phyloP scores from a whole-genome alignment of 2,113 vertebrate species.

The Rhegmatorhina hoffmannsi region DNA sequence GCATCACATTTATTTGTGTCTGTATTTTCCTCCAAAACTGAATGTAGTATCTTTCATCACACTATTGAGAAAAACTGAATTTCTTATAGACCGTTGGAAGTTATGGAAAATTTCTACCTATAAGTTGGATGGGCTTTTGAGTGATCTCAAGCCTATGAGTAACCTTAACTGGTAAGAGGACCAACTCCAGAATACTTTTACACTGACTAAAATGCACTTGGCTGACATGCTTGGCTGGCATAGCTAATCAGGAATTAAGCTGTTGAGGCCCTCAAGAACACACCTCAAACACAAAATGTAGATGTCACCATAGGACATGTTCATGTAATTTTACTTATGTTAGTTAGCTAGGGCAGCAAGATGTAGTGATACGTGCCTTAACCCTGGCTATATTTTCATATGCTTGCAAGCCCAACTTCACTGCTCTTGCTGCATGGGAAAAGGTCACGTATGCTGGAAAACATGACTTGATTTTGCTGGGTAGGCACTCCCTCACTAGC shows the following conservation, averaged over 20 bases:
- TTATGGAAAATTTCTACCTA: neutral
- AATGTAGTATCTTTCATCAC: neutral
- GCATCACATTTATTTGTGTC: neutral
- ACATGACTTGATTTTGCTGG: neutral
- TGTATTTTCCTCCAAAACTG: neutral
- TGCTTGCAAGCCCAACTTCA: neutral
- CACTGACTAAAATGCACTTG: neutral
- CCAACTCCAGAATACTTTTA: neutral
- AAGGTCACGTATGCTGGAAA: neutral
- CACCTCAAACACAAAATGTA: neutral
- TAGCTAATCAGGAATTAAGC: neutral
- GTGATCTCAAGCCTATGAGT: neutral
- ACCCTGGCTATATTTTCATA: neutral
- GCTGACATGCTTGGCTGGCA: neutral
- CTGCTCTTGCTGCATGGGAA: neutral
- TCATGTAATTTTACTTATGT: neutral
- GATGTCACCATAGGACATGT: neutral
- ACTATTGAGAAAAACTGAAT: neutral
- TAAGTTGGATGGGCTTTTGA: neutral
- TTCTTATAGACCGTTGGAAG: neutral
- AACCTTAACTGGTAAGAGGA: neutral
- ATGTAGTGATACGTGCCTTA: neutral
- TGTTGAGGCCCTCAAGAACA: neutral
- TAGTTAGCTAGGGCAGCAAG: neutral
- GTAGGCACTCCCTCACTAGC: neutral